Evolutionary conservation across 2,797 vertebrate genomes (phyloP).

Genomic region (Gymnothorax reevesii): DNA sequence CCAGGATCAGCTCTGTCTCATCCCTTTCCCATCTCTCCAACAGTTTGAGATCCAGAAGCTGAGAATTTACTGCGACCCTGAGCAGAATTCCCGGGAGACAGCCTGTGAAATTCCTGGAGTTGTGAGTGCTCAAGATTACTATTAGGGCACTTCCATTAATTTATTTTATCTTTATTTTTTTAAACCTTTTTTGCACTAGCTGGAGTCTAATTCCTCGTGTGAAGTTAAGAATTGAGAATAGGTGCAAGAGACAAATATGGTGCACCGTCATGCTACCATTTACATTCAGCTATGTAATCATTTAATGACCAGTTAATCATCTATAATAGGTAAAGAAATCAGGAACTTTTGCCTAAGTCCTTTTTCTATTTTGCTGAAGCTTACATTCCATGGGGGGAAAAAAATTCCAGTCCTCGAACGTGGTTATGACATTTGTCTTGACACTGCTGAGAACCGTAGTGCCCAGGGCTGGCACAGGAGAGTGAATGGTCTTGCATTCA

Average conservation of each 20-base stretch:
- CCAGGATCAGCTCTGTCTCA: neutral
- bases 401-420: neutral
- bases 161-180: neutral
- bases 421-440: constrained; percentile 37
- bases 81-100: constrained; percentile 91
- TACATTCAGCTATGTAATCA: neutral
- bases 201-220: constrained; percentile 34
- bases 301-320: neutral
- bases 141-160: neutral
- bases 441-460: constrained; percentile 35
- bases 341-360: neutral
- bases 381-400: neutral
- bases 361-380: neutral
- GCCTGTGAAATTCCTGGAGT: constrained; percentile 95
- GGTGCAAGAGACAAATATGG: neutral
- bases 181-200: constrained; percentile 31
- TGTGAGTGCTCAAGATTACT: constrained; percentile 75
- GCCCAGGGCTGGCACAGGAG: neutral
- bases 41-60: constrained; percentile 97
- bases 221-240: constrained; percentile 12
- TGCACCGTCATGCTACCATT: constrained; percentile 17
- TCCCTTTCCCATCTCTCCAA: constrained; percentile 19
- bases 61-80: constrained; percentile 96
- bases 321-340: neutral
- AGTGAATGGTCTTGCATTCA: neutral